Evolutionary conservation across 2,797 vertebrate genomes (phyloP), one percentile per base, ranked within the genome.

Genomic region (Rousettus madagascariensis): DNA sequence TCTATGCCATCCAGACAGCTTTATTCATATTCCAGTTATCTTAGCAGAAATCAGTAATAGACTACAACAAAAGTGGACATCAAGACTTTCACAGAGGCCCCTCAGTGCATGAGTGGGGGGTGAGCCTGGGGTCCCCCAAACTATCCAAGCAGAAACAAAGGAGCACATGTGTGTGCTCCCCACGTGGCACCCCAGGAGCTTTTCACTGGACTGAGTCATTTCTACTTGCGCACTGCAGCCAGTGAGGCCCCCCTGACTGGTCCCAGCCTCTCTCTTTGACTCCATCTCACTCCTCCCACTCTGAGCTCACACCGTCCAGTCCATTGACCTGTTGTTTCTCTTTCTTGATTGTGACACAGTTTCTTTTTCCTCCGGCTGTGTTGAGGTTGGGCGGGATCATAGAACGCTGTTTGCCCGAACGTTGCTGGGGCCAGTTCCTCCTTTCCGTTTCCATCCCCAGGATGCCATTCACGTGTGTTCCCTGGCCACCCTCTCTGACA

Each of bases 11-110:
- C 75, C 13, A 0, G 26, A 90, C 38, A 68, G 8, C 87, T 85
- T 78, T 63, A 55, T 83, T 92, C 69, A 30, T 26, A 86, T 77
- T 96, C 69, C 57, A 51, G 59, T 75, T 57, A 84, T 49, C 63
- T 72, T 63, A 41, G 59, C 46, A 55, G 61, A 46, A 79, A 36
- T 92, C 61, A 53, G 68, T 59, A 55, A 68, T 1, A 75, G 33
- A 63, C 22, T 4, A 38, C 77, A 38, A 41, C 38, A 87, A 38
- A 94, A 57, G 15, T 30, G 63, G 61, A 71, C 13, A 55, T n/a
- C 9, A 28, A 41, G 41, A 8, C 24, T 59, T 65, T 78, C 49
- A 19, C 6, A 30, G 10, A 28, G 41, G 36, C 28, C 28, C 36
- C 53, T 87, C 24, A 12, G 43, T 57, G 38, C 6, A 30, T 61